A percentile compares a stretch with the other conserved stretches of the same genome.
These are phyloP conservation scores for Nannoperca australis DNA, from an alignment of 2,797 vertebrate species.

Conservation along the genomic window DNA sequence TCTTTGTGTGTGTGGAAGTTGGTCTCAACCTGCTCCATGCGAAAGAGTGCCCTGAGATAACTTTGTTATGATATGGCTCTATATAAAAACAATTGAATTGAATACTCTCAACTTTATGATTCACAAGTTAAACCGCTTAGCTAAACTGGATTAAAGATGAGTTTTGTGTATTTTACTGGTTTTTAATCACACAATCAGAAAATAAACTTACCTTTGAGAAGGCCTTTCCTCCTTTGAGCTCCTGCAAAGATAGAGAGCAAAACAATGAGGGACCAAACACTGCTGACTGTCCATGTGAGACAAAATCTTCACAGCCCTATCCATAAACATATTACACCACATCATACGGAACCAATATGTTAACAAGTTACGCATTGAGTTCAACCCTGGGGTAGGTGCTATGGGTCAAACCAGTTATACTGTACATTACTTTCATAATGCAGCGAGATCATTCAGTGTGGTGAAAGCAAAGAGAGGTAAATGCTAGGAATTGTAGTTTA, in stretches of 20 bases:
- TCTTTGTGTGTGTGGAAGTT: too few relatives aligned
- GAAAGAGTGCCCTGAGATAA: too few relatives aligned
- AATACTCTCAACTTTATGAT: conserved; percentile 20
- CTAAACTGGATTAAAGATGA: not conserved
- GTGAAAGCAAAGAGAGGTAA: not conserved
- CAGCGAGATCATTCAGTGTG: not conserved
- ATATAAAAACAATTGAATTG: too few relatives aligned
- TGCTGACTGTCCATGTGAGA: not conserved
- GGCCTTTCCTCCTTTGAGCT: conserved; percentile 75
- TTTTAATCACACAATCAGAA: not conserved
- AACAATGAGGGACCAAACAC: not conserved
- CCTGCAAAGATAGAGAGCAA: conserved; percentile 52
- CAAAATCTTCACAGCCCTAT: not conserved
- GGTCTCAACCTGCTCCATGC: too few relatives aligned
- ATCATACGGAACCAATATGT: not conserved
- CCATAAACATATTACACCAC: conserved; percentile 6
- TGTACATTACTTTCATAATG: not conserved
- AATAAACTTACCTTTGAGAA: conserved; percentile 69
- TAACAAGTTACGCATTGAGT: not conserved
- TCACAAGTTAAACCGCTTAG: not conserved
- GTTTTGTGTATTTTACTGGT: not conserved
- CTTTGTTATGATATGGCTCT: too few relatives aligned
- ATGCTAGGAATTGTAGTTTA: conserved; percentile 70
- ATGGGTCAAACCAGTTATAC: not conserved
- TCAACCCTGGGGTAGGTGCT: not conserved